Evolutionary conservation across 2,113 vertebrate species (phyloP).

Genomic region (Tylochromis polylepis): DNA sequence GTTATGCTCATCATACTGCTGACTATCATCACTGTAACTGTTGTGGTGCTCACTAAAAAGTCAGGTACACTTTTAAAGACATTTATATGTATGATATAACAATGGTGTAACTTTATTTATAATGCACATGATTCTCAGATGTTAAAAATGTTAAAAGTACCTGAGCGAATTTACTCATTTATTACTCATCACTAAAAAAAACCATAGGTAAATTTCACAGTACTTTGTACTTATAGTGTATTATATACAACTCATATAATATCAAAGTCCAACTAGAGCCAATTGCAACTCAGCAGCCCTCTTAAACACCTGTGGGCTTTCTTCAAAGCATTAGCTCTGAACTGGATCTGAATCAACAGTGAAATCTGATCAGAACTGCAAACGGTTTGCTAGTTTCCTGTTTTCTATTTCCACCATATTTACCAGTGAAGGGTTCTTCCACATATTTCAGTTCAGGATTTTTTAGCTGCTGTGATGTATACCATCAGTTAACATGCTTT

Average conservation of each 20-base stretch:
- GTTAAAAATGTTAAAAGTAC: not conserved
- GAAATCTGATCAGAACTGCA: not conserved
- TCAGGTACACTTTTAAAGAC: not conserved
- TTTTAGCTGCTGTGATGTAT: not conserved
- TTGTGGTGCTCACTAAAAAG: not conserved
- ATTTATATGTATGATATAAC: not conserved
- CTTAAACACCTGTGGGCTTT: not conserved
- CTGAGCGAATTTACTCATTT: not conserved
- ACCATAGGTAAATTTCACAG: not conserved
- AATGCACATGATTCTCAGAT: not conserved
- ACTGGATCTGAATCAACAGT: not conserved
- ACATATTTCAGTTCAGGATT: not conserved
- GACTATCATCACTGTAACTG: not conserved
- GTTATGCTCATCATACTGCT: not conserved
- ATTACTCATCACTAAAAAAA: not conserved
- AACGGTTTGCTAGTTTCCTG: not conserved
- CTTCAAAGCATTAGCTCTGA: not conserved
- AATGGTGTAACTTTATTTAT: not conserved
- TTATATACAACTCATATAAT: not conserved
- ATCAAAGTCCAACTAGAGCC: not conserved
- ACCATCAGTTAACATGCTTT: not conserved
- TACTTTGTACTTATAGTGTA: not conserved
- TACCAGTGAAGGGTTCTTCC: not conserved
- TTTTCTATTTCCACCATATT: not conserved
- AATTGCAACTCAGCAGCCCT: not conserved